These are phyloP conservation scores for Steinernema scapterisci DNA, from an alignment of 2,888 invertebrate genomes.

Conservation along the genomic window DNA sequence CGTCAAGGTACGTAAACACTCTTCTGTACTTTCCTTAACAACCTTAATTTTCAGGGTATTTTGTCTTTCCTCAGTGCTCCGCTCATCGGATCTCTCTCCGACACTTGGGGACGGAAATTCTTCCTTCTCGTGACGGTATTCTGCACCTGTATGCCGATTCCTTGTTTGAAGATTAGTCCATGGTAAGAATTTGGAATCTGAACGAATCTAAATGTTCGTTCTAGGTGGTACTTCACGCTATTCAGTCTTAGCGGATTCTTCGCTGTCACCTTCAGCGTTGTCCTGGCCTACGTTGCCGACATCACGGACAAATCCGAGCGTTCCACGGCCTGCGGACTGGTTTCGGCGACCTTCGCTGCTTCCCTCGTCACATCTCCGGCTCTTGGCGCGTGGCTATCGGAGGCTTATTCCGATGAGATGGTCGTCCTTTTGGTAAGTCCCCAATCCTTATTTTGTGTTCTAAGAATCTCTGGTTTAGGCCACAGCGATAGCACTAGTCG, in stretches of 20 bases:
- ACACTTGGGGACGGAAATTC: slow-evolving; percentile 97
- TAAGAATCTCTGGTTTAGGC: slow-evolving; percentile 73
- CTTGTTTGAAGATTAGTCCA: slow-evolving; percentile 96
- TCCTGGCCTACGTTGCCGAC: slow-evolving; percentile 99
- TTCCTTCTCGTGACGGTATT: slow-evolving; percentile 81
- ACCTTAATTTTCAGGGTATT: slow-evolving; percentile 85
- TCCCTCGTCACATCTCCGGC: slow-evolving; percentile 98
- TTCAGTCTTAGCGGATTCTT: slow-evolving; percentile 98
- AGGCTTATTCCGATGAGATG: slow-evolving; percentile 80
- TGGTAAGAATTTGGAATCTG: slow-evolving; percentile 73
- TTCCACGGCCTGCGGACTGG: slow-evolving; percentile 69
- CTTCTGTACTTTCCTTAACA: background rate
- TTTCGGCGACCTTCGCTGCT: slow-evolving; percentile 98
- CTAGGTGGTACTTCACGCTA: slow-evolving; percentile 95
- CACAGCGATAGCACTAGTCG: slow-evolving; percentile 88
- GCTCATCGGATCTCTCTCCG: slow-evolving; percentile 92
- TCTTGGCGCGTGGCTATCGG: slow-evolving; percentile 78
- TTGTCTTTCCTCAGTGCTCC: slow-evolving; percentile 96
- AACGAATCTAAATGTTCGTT: slow-evolving; percentile 34
- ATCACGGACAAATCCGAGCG: slow-evolving; percentile 82
- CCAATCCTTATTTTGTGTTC: slow-evolving; percentile 34
- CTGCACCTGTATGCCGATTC: slow-evolving; percentile 97
- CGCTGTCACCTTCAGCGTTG: slow-evolving; percentile 98
- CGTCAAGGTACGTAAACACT: slow-evolving; percentile 77
- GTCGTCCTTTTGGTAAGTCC: slow-evolving; percentile 74